Percentiles rank a stretch among this genome's conserved stretches.
phyloP scores from a whole-genome alignment of 2,888 invertebrate genomes.

The Uloborus plumipes region DNA sequence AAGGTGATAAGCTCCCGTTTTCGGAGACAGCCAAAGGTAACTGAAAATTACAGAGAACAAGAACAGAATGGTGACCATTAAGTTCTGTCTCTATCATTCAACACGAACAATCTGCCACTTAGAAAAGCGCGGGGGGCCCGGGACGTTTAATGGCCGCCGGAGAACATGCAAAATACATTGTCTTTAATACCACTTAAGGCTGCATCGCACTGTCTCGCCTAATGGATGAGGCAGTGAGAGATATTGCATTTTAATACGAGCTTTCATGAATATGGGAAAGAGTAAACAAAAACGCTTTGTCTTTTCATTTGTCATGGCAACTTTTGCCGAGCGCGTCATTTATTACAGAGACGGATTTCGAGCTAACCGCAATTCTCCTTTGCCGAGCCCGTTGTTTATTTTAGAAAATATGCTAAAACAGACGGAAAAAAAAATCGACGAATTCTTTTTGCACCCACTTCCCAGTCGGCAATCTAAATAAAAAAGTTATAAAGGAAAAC shows the following conservation, averaged over 20 bases:
- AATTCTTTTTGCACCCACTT: neutral
- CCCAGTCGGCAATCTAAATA: too few relatives aligned
- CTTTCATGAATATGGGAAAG: conserved; percentile 24
- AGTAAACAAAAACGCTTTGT: conserved; percentile 53
- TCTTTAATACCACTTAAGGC: conserved; percentile 63
- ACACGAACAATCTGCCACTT: conserved; percentile 63
- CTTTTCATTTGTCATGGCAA: conserved; percentile 50
- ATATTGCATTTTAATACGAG: conserved; percentile 62
- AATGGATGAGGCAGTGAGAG: conserved; percentile 51
- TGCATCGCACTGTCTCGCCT: conserved; percentile 23
- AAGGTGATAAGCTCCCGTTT: conserved; percentile 63
- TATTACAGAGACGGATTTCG: conserved; percentile 52
- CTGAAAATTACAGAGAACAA: conserved; percentile 64
- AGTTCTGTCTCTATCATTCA: conserved; percentile 64
- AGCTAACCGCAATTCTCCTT: conserved; percentile 38
- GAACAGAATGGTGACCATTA: conserved; percentile 64
- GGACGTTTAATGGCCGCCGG: conserved; percentile 50
- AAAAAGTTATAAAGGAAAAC: too few relatives aligned
- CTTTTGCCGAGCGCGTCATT: conserved; percentile 35
- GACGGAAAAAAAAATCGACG: conserved; percentile 2
- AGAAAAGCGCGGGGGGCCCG: conserved; percentile 15
- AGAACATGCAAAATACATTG: conserved; percentile 57
- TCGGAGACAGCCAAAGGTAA: conserved; percentile 50
- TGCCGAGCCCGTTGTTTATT: conserved; percentile 42
- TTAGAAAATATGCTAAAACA: conserved; percentile 8